Evolutionary conservation across 2,888 invertebrate species (phyloP).

Genomic region (Imbricaverruca yamaguchii): DNA sequence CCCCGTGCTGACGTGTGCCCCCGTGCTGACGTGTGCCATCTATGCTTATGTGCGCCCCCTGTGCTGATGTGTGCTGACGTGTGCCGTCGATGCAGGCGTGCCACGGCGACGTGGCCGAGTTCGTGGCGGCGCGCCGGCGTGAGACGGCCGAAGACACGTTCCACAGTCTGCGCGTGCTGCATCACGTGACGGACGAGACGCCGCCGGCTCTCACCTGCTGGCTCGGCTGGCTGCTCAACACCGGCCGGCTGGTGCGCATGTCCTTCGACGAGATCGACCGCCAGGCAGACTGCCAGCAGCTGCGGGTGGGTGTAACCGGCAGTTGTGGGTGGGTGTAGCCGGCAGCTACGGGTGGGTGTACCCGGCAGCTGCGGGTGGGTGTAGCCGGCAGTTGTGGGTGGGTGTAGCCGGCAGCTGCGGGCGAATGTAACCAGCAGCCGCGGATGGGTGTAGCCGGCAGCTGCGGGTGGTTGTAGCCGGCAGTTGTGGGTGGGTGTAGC

Average conservation of each 20-base stretch:
- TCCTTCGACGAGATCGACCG: background rate
- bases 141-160: background rate
- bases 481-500: no score
- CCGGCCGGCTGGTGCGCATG: background rate
- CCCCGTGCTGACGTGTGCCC: no score
- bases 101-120: background rate
- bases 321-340: no score
- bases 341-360: background rate
- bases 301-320: background rate
- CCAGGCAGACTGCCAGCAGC: background rate
- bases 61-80: no score
- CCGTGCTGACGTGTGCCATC: no score
- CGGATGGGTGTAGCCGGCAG: no score
- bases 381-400: no score
- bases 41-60: no score
- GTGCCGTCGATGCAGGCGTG: background rate
- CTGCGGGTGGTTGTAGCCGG: no score
- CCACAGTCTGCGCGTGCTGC: background rate
- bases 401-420: no score
- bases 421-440: no score
- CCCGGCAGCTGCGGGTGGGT: background rate
- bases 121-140: conserved; percentile 3
- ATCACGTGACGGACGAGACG: background rate
- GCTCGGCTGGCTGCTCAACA: conserved; percentile 20
- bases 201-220: background rate